Percentiles rank a stretch among this genome's conserved stretches.
phyloP scores from a whole-genome alignment of 2,888 invertebrate genomes.

The Eulithis testata region DNA sequence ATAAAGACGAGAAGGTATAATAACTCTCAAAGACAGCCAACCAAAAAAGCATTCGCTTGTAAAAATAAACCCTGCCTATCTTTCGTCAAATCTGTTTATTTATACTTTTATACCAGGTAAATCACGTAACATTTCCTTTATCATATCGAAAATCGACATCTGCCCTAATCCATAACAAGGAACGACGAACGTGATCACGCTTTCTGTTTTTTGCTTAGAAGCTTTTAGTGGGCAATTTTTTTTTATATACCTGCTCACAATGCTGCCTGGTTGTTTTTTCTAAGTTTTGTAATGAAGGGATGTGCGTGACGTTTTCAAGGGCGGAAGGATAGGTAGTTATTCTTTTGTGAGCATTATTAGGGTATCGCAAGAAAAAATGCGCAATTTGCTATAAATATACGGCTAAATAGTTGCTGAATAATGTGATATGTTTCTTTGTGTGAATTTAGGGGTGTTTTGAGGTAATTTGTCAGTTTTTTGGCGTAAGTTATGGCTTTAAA shows the following conservation, averaged over 20 bases:
- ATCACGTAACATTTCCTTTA: conserved; percentile 60
- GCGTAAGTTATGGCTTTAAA: neutral
- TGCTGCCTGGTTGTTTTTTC: conserved; percentile 61
- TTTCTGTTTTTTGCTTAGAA: conserved; percentile 67
- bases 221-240: conserved; percentile 65
- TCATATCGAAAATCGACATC: conserved; percentile 72
- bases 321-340: conserved; percentile 79
- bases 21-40: neutral
- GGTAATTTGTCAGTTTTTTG: conserved; percentile 22
- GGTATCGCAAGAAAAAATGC: conserved; percentile 68
- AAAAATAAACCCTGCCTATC: conserved; percentile 6
- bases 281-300: conserved; percentile 68
- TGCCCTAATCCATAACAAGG: conserved; percentile 68
- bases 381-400: conserved; percentile 59
- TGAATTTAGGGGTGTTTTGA: conserved; percentile 12
- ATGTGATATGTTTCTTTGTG: conserved; percentile 40
- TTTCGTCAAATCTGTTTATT: conserved; percentile 35
- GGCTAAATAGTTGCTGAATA: conserved; percentile 45
- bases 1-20: too few relatives aligned
- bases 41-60: conserved; percentile 4
- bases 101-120: conserved; percentile 53
- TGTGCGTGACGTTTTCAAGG: conserved; percentile 78
- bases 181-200: conserved; percentile 68
- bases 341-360: conserved; percentile 72
- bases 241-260: conserved; percentile 77